Evolutionary conservation across 2,113 vertebrate species (phyloP).

Genomic region (Psammodynastes pulverulentus): DNA sequence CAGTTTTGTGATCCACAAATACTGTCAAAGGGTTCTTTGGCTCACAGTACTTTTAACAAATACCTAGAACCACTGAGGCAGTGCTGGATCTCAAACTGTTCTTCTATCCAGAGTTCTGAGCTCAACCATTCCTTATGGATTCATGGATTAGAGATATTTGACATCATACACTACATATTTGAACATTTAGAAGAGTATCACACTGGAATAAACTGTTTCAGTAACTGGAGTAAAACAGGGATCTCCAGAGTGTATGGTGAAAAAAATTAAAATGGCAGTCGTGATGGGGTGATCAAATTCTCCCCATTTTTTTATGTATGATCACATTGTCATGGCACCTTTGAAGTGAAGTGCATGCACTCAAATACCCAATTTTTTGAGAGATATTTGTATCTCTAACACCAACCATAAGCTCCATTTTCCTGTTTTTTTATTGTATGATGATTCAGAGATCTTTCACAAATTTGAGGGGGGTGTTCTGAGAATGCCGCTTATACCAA

Average conservation of each 20-base stretch:
- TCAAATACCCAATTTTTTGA: neutral
- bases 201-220: neutral
- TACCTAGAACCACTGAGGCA: neutral
- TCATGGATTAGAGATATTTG: neutral
- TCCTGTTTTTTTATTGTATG: neutral
- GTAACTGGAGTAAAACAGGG: neutral
- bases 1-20: neutral
- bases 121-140: neutral
- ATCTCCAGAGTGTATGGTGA: neutral
- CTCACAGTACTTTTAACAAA: accelerated
- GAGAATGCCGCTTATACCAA: neutral
- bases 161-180: neutral
- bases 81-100: neutral
- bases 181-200: neutral
- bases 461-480: neutral
- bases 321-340: neutral
- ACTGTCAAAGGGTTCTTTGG: slow-evolving; percentile 8
- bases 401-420: neutral
- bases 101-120: neutral
- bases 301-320: neutral
- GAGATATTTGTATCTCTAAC: neutral
- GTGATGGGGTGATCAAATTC: neutral
- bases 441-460: neutral
- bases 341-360: neutral
- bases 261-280: neutral